These are phyloP conservation scores for Pammene fasciana DNA, from an alignment of 2,888 invertebrate species.

Conservation along the genomic window DNA sequence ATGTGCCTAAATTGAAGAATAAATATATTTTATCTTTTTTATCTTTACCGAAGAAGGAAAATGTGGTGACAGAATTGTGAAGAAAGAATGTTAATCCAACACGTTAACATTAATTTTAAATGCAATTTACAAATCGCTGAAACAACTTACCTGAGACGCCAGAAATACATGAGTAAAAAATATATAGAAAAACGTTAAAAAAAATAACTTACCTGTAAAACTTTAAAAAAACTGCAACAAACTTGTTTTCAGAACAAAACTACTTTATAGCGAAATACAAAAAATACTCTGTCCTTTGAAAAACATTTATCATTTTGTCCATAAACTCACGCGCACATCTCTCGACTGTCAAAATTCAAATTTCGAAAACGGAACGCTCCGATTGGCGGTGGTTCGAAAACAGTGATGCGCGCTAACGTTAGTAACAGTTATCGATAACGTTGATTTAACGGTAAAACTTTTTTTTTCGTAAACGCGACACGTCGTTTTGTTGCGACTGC, in stretches of 20 bases:
- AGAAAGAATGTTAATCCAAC: not conserved
- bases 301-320: conserved; percentile 62
- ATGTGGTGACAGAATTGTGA: not conserved
- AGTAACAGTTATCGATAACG: conserved; percentile 48
- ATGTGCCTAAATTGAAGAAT: too few species aligned
- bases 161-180: too few species aligned
- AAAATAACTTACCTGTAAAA: conserved; percentile 26
- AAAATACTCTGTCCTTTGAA: conserved; percentile 59
- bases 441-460: conserved; percentile 10
- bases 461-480: conserved; percentile 33
- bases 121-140: not conserved
- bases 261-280: conserved; percentile 70
- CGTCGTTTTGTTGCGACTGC: conserved; percentile 54
- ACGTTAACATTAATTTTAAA: not conserved
- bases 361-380: conserved; percentile 40
- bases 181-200: too few species aligned
- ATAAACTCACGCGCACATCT: conserved; percentile 48
- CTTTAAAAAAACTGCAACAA: not conserved
- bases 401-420: conserved; percentile 49
- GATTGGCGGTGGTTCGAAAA: conserved; percentile 44
- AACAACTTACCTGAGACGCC: conserved; percentile 14
- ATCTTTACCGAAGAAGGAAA: not conserved
- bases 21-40: too few species aligned
- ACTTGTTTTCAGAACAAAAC: conserved; percentile 36
- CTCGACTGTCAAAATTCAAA: conserved; percentile 38